These are phyloP conservation scores for Enteromius unitaeniatus DNA, from an alignment of 2,797 vertebrate genomes.

Conservation along the genomic window DNA sequence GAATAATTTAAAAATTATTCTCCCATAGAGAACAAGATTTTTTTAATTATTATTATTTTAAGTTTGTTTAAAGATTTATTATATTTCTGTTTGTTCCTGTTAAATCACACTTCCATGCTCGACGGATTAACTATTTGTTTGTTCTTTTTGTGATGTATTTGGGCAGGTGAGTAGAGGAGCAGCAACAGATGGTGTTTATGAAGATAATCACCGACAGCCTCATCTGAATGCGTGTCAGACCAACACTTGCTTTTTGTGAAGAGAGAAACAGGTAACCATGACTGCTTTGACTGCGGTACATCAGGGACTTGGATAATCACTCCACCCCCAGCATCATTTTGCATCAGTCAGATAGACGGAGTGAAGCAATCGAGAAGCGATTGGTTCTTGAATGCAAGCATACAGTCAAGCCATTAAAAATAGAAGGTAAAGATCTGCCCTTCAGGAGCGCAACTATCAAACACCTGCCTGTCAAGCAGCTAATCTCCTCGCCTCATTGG, in stretches of 20 bases:
- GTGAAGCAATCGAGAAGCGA: conserved; percentile 42
- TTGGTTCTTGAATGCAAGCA: conserved; percentile 51
- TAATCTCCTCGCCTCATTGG: conserved; percentile 72
- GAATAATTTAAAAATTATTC: too few relatives aligned
- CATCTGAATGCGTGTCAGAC: conserved; percentile 54
- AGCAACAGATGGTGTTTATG: conserved; percentile 64
- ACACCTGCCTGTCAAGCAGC: conserved; percentile 78
- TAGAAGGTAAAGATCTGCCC: conserved; percentile 77
- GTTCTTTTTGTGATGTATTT: conserved; percentile 51
- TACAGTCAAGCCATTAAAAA: conserved; percentile 74
- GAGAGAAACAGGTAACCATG: conserved; percentile 45
- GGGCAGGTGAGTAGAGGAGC: conserved; percentile 48
- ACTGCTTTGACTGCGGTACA: conserved; percentile 40
- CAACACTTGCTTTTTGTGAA: conserved; percentile 17
- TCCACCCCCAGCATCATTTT: conserved; percentile 48
- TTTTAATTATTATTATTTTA: not conserved
- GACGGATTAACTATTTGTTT: conserved; percentile 48
- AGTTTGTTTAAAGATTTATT: conserved; percentile 13
- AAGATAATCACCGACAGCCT: conserved; percentile 56
- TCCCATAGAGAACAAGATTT: too few relatives aligned
- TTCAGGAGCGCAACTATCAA: conserved; percentile 78
- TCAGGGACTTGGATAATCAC: conserved; percentile 32
- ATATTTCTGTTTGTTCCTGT: conserved; percentile 18
- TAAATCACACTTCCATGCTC: conserved; percentile 47
- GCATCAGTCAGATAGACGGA: conserved; percentile 29